A percentile compares a stretch with the other conserved stretches of the same genome.
These are phyloP conservation scores for Naja naja DNA, from an alignment of 2,113 vertebrate species.

Conservation along the genomic window DNA sequence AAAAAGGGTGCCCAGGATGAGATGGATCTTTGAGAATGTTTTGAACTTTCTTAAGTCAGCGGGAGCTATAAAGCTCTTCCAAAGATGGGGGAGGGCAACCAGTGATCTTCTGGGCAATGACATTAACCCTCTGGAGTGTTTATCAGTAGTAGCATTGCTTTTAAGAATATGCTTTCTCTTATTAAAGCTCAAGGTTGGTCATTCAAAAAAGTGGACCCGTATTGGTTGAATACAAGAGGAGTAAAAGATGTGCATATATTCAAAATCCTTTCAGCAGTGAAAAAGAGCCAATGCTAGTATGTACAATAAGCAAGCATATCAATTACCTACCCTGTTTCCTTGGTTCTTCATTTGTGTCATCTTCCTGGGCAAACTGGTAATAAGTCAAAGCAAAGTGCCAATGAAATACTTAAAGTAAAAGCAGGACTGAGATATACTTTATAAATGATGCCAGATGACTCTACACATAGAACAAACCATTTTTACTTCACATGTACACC, in stretches of 20 bases:
- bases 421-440: not conserved
- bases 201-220: not conserved
- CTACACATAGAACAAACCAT: not conserved
- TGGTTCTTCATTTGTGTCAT: not conserved
- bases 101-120: too few species aligned
- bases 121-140: too few species aligned
- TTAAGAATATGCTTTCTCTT: not conserved
- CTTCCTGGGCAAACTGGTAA: not conserved
- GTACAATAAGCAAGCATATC: not conserved
- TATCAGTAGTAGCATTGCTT: not conserved
- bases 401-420: not conserved
- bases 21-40: too few species aligned
- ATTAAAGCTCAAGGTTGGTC: not conserved
- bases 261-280: not conserved
- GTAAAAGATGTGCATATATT: not conserved
- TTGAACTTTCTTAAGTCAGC: too few species aligned
- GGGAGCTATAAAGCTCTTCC: too few species aligned
- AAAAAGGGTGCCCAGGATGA: too few species aligned
- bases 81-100: too few species aligned
- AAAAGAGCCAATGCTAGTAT: not conserved
- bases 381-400: not conserved
- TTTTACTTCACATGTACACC: not conserved
- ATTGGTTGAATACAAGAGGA: not conserved
- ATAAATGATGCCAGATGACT: not conserved
- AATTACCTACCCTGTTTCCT: not conserved